A percentile compares a stretch with the other conserved stretches of the same genome.
Evolutionary conservation across 2,797 vertebrate species (phyloP).

Genomic region (Coreius guichenoti): DNA sequence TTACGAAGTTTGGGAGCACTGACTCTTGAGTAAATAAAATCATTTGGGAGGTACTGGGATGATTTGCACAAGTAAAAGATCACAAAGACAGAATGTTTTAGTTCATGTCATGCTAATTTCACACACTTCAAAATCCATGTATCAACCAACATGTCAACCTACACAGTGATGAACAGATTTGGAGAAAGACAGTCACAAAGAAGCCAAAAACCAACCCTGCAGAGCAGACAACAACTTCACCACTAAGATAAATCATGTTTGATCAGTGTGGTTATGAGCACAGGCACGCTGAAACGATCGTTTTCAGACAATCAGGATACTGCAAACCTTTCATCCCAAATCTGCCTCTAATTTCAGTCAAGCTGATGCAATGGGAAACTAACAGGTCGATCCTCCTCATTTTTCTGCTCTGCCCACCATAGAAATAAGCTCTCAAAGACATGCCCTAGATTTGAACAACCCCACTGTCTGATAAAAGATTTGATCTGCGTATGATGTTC

Average conservation of each 20-base stretch:
- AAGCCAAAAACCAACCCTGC: conserved; percentile 37
- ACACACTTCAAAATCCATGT: background rate
- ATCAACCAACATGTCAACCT: conserved; percentile 22
- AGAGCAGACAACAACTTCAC: conserved; percentile 46
- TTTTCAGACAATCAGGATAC: conserved; percentile 54
- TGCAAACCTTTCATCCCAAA: conserved; percentile 45
- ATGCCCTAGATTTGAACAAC: conserved; percentile 37
- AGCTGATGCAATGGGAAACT: conserved; percentile 28
- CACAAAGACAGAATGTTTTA: conserved; percentile 27
- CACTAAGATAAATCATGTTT: conserved; percentile 53
- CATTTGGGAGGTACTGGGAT: background rate
- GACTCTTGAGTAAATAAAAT: background rate
- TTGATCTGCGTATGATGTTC: conserved; percentile 21
- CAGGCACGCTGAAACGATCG: conserved; percentile 40
- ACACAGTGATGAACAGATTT: background rate
- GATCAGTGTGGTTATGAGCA: conserved; percentile 56
- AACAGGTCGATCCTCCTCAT: conserved; percentile 41
- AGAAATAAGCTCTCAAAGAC: conserved; percentile 40
- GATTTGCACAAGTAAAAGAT: conserved; percentile 2
- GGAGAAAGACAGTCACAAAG: conserved; percentile 8
- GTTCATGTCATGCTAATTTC: conserved; percentile 31
- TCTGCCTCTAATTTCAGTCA: conserved; percentile 53
- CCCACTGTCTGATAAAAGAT: background rate
- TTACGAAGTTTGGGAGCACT: background rate
- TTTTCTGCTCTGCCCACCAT: conserved; percentile 32